Conservation (phyloP, 2,888 invertebrate genomes). For the Fragum fragum region DNA sequence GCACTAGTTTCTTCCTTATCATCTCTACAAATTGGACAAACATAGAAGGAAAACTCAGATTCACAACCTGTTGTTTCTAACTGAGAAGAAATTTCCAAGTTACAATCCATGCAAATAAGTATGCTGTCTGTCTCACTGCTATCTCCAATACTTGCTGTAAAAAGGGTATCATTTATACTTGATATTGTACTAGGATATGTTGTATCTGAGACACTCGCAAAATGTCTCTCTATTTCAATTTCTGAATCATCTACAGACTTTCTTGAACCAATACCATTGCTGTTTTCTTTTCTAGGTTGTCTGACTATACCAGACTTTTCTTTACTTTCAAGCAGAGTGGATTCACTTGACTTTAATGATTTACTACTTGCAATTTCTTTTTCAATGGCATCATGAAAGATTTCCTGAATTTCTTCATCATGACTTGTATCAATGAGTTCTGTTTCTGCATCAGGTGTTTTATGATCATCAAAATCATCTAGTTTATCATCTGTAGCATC, state of each 20-base stretch:
- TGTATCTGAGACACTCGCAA: constrained; percentile 37
- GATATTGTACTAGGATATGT: constrained; percentile 53
- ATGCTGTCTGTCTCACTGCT: constrained; percentile 57
- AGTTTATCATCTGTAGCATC: neutral
- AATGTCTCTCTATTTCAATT: neutral
- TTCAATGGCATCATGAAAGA: neutral
- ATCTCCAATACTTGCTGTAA: constrained; percentile 38
- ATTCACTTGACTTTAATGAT: neutral
- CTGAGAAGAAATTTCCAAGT: constrained; percentile 41
- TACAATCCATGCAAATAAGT: constrained; percentile 48
- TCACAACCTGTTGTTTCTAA: constrained; percentile 59
- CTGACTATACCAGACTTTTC: neutral
- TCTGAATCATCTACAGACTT: neutral
- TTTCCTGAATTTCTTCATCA: neutral
- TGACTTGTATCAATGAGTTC: neutral
- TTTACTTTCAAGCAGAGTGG: neutral
- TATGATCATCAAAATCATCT: neutral
- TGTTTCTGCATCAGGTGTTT: neutral
- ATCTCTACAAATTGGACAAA: constrained; percentile 32
- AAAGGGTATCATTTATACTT: constrained; percentile 41
- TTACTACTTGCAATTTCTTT: neutral
- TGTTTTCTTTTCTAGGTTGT: neutral
- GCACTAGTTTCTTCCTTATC: neutral
- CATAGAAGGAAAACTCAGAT: constrained; percentile 55
- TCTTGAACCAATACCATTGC: neutral